Evolutionary conservation across 2,113 vertebrate genomes (phyloP).

Genomic region (Petroica traversi): DNA sequence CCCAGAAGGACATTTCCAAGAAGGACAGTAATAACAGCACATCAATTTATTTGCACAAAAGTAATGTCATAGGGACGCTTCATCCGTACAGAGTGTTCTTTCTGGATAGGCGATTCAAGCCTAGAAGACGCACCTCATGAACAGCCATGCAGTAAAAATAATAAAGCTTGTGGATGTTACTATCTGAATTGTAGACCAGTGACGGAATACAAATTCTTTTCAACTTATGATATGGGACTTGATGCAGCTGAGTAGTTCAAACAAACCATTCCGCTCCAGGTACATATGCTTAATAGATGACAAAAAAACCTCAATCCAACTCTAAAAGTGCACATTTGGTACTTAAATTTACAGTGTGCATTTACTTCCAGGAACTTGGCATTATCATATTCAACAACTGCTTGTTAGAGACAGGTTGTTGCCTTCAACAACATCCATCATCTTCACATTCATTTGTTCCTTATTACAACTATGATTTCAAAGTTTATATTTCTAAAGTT

Average conservation of each 20-base stretch:
- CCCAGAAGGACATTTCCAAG: neutral
- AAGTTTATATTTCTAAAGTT: neutral
- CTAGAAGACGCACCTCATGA: neutral
- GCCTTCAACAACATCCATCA: neutral
- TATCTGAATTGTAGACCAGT: neutral
- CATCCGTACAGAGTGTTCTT: neutral
- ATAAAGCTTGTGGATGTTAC: neutral
- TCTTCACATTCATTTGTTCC: neutral
- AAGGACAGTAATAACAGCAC: neutral
- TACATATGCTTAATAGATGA: neutral
- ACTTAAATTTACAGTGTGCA: neutral
- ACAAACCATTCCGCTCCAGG: neutral
- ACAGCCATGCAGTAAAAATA: neutral
- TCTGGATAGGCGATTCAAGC: neutral
- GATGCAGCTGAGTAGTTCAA: neutral
- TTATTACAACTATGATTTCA: neutral
- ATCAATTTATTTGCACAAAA: neutral
- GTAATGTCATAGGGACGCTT: neutral
- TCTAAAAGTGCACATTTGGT: neutral
- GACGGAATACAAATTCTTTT: neutral
- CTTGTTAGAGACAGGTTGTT: neutral
- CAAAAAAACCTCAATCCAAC: rapidly evolving
- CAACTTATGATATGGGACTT: neutral
- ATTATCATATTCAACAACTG: neutral
- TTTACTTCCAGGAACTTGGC: neutral